These are phyloP conservation scores for Poeciliopsis prolifica DNA, from an alignment of 2,113 vertebrate genomes.

Conservation along the genomic window DNA sequence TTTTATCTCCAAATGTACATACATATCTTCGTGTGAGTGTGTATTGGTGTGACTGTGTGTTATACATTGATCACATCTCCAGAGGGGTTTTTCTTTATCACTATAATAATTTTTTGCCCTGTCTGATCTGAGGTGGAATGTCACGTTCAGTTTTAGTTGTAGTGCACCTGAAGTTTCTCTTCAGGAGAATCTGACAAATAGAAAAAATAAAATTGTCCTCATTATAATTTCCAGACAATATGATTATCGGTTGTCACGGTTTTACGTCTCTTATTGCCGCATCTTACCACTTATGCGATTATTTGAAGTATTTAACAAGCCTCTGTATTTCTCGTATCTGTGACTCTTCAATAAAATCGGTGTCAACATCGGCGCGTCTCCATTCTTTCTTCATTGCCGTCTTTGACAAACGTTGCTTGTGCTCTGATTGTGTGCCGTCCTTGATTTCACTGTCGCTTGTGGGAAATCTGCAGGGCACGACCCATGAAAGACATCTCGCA, in stretches of 20 bases:
- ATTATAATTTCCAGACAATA: constrained; percentile 55
- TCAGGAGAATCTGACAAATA: constrained; percentile 42
- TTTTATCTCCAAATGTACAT: constrained; percentile 56
- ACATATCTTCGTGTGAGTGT: constrained; percentile 10
- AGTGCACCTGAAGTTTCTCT: constrained; percentile 43
- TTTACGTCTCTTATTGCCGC: constrained; percentile 15
- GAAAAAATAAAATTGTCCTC: constrained; percentile 32
- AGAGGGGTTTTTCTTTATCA: constrained; percentile 29
- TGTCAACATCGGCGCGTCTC: constrained; percentile 50
- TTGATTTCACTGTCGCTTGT: not conserved
- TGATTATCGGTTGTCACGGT: constrained; percentile 51
- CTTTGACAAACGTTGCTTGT: not conserved
- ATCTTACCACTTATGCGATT: constrained; percentile 68
- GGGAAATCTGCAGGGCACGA: not conserved
- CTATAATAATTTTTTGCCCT: constrained; percentile 13
- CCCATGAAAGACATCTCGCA: not conserved
- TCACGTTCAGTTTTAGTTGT: constrained; percentile 49
- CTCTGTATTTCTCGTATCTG: constrained; percentile 84
- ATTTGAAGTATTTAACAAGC: constrained; percentile 69
- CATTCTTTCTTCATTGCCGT: not conserved
- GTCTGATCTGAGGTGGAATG: constrained; percentile 44
- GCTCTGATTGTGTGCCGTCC: not conserved
- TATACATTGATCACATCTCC: constrained; percentile 36
- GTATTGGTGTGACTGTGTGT: constrained; percentile 24
- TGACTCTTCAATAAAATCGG: constrained; percentile 83